Percentiles rank a stretch among this genome's conserved stretches.
Evolutionary conservation across 2,888 invertebrate genomes (phyloP).

Genomic region (Tromatobia lineatoria): DNA sequence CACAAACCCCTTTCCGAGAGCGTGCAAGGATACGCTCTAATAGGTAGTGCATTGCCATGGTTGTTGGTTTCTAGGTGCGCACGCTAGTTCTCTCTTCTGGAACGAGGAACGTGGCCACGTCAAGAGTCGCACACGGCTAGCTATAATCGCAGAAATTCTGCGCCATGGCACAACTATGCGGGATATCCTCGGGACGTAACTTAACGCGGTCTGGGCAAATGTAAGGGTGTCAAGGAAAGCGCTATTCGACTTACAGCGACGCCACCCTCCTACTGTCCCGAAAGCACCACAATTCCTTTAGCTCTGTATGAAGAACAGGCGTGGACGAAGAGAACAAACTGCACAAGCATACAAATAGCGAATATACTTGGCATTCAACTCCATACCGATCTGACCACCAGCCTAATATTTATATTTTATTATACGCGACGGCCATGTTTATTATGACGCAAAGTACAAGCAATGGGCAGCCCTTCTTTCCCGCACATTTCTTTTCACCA

Average conservation of each 20-base stretch:
- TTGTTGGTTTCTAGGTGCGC: constrained; percentile 20
- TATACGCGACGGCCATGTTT: neutral
- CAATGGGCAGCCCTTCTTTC: too few relatives aligned
- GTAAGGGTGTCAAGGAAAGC: neutral
- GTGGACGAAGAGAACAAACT: neutral
- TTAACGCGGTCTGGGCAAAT: constrained; percentile 2
- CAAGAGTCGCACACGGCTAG: constrained; percentile 25
- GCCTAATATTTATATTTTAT: neutral
- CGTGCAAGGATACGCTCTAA: constrained; percentile 21
- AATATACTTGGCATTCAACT: neutral
- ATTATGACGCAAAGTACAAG: neutral
- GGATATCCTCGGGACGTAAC: constrained; percentile 44
- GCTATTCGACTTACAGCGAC: constrained; percentile 2
- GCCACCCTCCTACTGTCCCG: neutral
- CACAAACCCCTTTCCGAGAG: neutral
- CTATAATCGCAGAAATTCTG: constrained; percentile 53
- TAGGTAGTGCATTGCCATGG: constrained; percentile 4
- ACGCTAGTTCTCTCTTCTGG: constrained; percentile 24
- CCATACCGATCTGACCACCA: neutral
- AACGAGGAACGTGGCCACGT: constrained; percentile 28
- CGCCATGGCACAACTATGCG: constrained; percentile 45
- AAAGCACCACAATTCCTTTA: neutral
- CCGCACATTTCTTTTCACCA: too few relatives aligned
- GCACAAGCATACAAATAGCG: neutral
- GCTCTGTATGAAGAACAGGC: neutral